A percentile compares a stretch with the other conserved stretches of the same genome.
Conservation (phyloP, 2,797 vertebrate genomes). For the Sardinella longiceps region DNA sequence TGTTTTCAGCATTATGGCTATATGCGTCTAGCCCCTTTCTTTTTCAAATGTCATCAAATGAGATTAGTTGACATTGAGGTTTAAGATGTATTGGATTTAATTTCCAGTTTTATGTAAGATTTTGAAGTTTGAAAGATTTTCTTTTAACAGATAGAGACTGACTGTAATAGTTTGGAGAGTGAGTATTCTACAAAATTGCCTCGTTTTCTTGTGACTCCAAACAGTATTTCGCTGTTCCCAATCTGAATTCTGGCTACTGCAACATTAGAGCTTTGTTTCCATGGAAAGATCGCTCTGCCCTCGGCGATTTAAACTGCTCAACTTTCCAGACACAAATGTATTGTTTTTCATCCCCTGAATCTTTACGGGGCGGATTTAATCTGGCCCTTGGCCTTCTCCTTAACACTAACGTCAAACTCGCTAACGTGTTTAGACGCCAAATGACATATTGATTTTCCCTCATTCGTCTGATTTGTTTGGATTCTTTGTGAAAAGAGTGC, state of each 20-base stretch:
- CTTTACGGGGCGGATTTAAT: not conserved
- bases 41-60: not conserved
- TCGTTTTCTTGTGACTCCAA: not conserved
- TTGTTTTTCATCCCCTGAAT: conserved; percentile 17
- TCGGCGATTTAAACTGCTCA: not conserved
- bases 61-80: not conserved
- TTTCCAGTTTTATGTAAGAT: not conserved
- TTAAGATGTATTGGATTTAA: not conserved
- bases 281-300: conserved; percentile 20
- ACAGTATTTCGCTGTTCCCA: not conserved
- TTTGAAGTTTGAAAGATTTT: not conserved
- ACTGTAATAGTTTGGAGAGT: not conserved
- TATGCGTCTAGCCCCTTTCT: not conserved
- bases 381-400: conserved; percentile 20
- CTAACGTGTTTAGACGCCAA: conserved; percentile 10
- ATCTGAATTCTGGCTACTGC: conserved; percentile 13
- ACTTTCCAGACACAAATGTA: conserved; percentile 4
- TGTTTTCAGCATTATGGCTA: not conserved
- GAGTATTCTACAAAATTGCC: not conserved
- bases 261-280: conserved; percentile 25
- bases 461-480: conserved; percentile 1
- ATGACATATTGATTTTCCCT: conserved; percentile 14
- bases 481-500: not conserved
- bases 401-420: not conserved
- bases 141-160: not conserved